Evolutionary conservation across 2,797 vertebrate species (phyloP), one percentile per base, ranked within the genome.

Genomic region (Mus spretus): DNA sequence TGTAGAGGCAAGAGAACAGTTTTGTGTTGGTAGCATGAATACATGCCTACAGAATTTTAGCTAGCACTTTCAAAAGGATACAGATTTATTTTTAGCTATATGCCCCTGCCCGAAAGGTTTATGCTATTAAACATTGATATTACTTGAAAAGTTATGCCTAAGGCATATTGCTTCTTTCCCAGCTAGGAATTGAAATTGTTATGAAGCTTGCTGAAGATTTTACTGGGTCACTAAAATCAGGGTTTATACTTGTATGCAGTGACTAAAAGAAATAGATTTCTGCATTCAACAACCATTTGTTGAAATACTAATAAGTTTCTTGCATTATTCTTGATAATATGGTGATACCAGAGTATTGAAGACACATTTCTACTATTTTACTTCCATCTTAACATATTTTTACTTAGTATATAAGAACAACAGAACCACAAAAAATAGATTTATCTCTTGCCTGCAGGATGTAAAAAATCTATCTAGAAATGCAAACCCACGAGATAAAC

Each of bases 11-110:
- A 96, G 81, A 91, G 89, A 96, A 87, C 8, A 57, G 47, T 81
- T 96, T 63, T 93, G 24, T 82, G n/a, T 89, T 92, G 37, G 72
- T 95, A 74, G 37, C 63, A 78, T 40, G 65, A 95, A 77, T 84
- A 40, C 67, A 79, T 89, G 78, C 61, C 84, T 59, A 94, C 70
- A 93, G 79, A 95, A 86, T 91, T 96, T 96, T 92, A 95, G 78
- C 86, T 74, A 92, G 80, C 70, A 67, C 95, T 94, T 95, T 97
- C 70, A 94, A 77, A 96, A 92, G n/a, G 53, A 83, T 82, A 50
- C 47, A 44, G 72, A 92, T 92, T 97, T 98, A 95, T 97, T 97
- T 98, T 97, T 96, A 98, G 95, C 78, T 94, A 75, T 78, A 22
- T 96, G 83, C 24, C 55, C 74, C 90, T 63, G 74, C 95, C 94